Base-by-base conservation (phyloP, 2,888 invertebrate genomes). In the Hecatera dysodea region DNA sequence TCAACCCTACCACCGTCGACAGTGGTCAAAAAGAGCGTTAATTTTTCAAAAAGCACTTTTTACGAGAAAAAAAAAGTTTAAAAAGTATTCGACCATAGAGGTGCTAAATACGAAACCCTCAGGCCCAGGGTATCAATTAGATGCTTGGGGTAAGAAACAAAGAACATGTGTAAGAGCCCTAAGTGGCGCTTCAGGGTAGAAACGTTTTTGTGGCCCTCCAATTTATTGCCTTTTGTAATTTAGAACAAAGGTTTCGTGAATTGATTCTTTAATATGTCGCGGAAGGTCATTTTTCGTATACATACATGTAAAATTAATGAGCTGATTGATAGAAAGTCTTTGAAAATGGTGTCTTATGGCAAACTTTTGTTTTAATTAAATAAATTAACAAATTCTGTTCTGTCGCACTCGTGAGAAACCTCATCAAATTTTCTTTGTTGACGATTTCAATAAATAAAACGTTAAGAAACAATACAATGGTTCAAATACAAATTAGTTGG, bases 131-230 rank as follows among this genome's bases (percentile, higher is more conserved):
- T 90, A 90, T 88, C 92, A 93, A 93, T 93, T 93, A 93, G 89
- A 88, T 82, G 75, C 81, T 86, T 70, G 74, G 67, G 48, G 81
- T 88, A 89, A 84, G 87, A 83, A 89, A 92, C 67, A 78, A 78
- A 73, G 67, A 79, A 68, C 92, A 93, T 91, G 93, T 93, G 94
- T 93, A 90, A 92, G 89, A 77, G 83, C 69, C 84, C 74, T 92
- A 92, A 93, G 91, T 94, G 94, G 94, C 94, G 94, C 95, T 89
- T 82, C 77, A 75, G 90, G 93, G 86, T 61, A 50, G 75, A 83
- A 87, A 83, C 77, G 70, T 72, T 78, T 85, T 86, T 86, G 88
- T 81, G 88, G 87, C 78, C 66, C 81, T 88, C 80, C 87, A 84
- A 87, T 88, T 90, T 88, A 86, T 80, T 80, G 66, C 60, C n/a